Percentiles rank a stretch among this genome's conserved stretches.
Conservation (phyloP, 2,113 vertebrate species). For the Apaloderma vittatum region DNA sequence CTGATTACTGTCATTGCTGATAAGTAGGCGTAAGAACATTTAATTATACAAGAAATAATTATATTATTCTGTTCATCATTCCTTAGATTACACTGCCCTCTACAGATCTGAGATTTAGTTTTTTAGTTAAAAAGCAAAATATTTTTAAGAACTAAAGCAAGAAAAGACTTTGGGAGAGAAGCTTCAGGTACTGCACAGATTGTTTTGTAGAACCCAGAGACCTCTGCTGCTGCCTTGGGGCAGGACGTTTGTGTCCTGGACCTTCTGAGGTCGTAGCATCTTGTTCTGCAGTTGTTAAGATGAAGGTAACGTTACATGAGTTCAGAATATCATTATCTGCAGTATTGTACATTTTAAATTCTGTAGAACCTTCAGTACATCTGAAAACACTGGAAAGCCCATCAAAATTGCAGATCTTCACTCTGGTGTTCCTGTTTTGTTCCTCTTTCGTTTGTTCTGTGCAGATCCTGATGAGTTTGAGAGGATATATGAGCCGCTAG, state of each 20-base stretch:
- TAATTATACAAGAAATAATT: not conserved
- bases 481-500: conserved; percentile 94
- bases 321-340: not conserved
- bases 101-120: not conserved
- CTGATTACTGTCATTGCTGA: not conserved
- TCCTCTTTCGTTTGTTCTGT: not conserved
- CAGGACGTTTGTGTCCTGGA: fast-evolving
- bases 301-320: not conserved
- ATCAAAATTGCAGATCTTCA: not conserved
- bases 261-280: not conserved
- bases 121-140: not conserved
- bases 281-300: not conserved
- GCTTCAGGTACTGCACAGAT: not conserved
- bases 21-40: not conserved
- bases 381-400: not conserved
- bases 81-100: conserved; percentile 44
- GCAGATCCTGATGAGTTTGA: conserved; percentile 97
- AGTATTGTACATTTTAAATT: not conserved
- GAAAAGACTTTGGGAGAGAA: not conserved
- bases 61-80: not conserved
- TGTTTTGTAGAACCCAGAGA: not conserved
- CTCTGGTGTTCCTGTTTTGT: not conserved
- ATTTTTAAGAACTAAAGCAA: not conserved
- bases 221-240: not conserved
- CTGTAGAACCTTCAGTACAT: not conserved